A percentile compares a stretch with the other conserved stretches of the same genome.
Conservation (phyloP, 2,888 invertebrate species). For the Pristionchus maxplancki region DNA sequence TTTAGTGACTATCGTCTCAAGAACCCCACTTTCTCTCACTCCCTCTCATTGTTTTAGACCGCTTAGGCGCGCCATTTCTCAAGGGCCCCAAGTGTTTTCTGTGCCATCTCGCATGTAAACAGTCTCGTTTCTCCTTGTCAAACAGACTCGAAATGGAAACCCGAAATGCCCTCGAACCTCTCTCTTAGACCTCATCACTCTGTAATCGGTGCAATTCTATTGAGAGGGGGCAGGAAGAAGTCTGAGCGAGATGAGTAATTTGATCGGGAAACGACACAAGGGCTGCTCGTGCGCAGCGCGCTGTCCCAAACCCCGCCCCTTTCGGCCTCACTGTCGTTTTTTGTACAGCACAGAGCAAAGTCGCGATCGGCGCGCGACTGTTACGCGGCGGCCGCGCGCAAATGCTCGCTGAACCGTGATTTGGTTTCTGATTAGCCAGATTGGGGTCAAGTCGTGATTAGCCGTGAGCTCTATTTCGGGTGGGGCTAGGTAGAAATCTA, state of each 20-base stretch:
- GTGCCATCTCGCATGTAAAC: neutral
- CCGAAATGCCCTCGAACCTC: too few species aligned
- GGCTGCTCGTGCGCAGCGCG: neutral
- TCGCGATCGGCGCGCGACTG: neutral
- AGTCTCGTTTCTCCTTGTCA: neutral
- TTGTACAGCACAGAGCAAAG: neutral
- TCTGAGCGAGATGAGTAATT: conserved; percentile 36
- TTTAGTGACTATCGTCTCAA: conserved; percentile 6
- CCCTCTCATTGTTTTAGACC: neutral
- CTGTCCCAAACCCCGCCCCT: neutral
- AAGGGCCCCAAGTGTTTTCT: neutral
- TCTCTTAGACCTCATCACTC: neutral
- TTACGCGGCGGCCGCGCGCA: neutral
- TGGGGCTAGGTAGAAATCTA: neutral
- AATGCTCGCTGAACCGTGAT: conserved; percentile 34
- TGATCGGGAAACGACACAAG: conserved; percentile 9
- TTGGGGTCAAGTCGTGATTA: conserved; percentile 26
- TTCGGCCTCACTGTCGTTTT: neutral
- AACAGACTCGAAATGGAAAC: neutral
- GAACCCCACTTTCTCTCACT: neutral
- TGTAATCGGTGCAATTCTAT: conserved; percentile 40
- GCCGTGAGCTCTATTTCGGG: neutral
- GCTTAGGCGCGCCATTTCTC: conserved; percentile 1
- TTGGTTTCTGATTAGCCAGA: conserved; percentile 11
- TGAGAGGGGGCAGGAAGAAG: neutral